phyloP scores from a whole-genome alignment of 2,113 vertebrate species.

The Hyla sarda region DNA sequence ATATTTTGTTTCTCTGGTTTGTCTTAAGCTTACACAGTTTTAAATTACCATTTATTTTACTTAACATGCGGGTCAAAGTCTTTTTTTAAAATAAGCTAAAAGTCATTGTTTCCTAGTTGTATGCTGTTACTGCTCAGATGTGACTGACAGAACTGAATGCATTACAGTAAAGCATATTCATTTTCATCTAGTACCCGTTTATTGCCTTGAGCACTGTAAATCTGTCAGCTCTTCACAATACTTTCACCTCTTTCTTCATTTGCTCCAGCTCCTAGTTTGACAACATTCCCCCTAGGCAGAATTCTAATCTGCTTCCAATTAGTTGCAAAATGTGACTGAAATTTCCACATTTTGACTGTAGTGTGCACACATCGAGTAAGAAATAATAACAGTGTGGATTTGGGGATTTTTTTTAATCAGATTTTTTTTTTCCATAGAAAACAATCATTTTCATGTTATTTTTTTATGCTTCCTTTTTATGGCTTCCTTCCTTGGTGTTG shows the following conservation, averaged over 20 bases:
- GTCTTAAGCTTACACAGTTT: not conserved
- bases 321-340: slow-evolving; percentile 86
- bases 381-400: slow-evolving; percentile 71
- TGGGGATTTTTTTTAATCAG: slow-evolving; percentile 73
- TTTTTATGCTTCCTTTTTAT: slow-evolving; percentile 64
- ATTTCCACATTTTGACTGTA: slow-evolving; percentile 82
- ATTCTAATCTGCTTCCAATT: slow-evolving; percentile 89
- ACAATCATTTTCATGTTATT: slow-evolving; percentile 66
- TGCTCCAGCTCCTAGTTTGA: slow-evolving; percentile 83
- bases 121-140: slow-evolving; percentile 70
- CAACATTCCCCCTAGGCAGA: slow-evolving; percentile 82
- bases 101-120: slow-evolving; percentile 70
- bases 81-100: slow-evolving; percentile 64
- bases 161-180: slow-evolving; percentile 72
- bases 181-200: slow-evolving; percentile 76
- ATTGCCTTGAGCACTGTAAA: slow-evolving; percentile 82
- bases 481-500: slow-evolving; percentile 52
- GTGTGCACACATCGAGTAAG: slow-evolving; percentile 78
- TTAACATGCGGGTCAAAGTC: slow-evolving; percentile 52
- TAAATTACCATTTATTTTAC: slow-evolving; percentile 38
- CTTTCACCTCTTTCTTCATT: slow-evolving; percentile 84
- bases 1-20: slow-evolving; percentile 9
- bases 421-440: slow-evolving; percentile 65
- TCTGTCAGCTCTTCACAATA: slow-evolving; percentile 81
- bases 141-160: slow-evolving; percentile 67